phyloP scores from a whole-genome alignment of 1,140 invertebrate species.

The Caenorhabditis latens region DNA sequence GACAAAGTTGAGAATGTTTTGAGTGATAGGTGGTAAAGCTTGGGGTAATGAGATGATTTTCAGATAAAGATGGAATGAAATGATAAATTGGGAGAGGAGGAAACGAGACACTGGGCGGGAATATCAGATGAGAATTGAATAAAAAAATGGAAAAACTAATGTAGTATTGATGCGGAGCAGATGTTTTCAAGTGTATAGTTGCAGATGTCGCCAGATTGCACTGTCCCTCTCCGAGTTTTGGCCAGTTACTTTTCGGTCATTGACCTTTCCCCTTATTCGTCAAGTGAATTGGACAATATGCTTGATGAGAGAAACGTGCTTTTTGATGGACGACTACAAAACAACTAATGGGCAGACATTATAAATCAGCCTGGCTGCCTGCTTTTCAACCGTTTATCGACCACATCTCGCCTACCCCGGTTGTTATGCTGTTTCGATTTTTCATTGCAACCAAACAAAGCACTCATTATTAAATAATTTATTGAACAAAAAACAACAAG shows the following conservation, averaged over 20 bases:
- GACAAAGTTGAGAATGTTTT: conserved; percentile 7
- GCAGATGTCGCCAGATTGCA: conserved; percentile 54
- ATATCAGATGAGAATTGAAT: no score
- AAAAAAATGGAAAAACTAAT: not conserved
- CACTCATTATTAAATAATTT: no score
- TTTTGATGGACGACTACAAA: no score
- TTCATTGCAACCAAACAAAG: no score
- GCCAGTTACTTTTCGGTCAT: conserved; percentile 23
- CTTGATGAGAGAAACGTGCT: not conserved
- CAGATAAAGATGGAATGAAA: not conserved
- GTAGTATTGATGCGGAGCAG: no score
- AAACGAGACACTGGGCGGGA: conserved; percentile 9
- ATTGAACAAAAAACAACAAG: no score
- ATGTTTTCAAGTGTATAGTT: no score
- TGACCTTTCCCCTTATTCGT: conserved; percentile 10
- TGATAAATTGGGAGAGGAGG: not conserved
- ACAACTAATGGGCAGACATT: no score
- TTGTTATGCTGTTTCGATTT: no score
- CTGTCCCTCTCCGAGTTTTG: not conserved
- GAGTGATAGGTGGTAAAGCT: conserved; percentile 6
- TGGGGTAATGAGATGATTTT: not conserved
- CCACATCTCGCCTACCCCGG: no score
- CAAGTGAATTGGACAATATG: conserved; percentile 47
- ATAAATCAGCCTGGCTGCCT: no score
- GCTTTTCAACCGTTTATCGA: no score